Base-by-base conservation (phyloP, 1,140 invertebrate species). In the Meloidogyne floridensis region DNA sequence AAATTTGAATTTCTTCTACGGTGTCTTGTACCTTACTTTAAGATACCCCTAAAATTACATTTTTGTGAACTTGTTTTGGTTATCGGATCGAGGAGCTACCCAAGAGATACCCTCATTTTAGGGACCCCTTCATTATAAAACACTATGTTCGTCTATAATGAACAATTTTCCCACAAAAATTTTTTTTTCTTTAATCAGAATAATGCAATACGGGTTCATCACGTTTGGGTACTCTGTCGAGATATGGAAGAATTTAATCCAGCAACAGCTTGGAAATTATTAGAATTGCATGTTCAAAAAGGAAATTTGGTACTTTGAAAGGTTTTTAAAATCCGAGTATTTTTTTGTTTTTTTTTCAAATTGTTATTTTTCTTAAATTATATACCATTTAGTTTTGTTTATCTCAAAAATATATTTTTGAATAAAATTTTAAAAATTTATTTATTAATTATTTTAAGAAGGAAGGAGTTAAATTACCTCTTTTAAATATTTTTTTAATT, bases 161-260 rank as follows among this genome's bases (percentile, higher is more conserved):
- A n/a, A n/a, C n/a, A n/a, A n/a, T n/a, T n/a, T n/a, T 20, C 20
- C 32, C 32, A 32, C 1, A 32, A 32, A 32, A 32, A 32, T 1
- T 32, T 32, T 99, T 97, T 97, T 97, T 98, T 7, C 91, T 69
- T 6, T 72, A 20, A 43, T 72, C 32, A 51, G 42, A 18, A 72
- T 5, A n/a, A 54, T 78, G n/a, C 69, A 79, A 32, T 43, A 15
- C 20, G 20, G 18, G 72, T 20, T 9, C 43, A 18, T 79, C 18
- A 71, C 18, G 59, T 79, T 42, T 15, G 72, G 77, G 77, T 79
- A 43, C 20, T 99, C 76, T 99, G 97, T 91, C 91, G 97, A 79
- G 97, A 99, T 91, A 94, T 94, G 73, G 93, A 94, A 80, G 96
- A 98, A 92, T 89, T 98, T 20, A 95, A 99, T 92, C 95, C 97